Percentiles rank a stretch among this genome's conserved stretches.
Evolutionary conservation across 2,888 invertebrate species (phyloP).

Genomic region (Aspidiotus rigidus): DNA sequence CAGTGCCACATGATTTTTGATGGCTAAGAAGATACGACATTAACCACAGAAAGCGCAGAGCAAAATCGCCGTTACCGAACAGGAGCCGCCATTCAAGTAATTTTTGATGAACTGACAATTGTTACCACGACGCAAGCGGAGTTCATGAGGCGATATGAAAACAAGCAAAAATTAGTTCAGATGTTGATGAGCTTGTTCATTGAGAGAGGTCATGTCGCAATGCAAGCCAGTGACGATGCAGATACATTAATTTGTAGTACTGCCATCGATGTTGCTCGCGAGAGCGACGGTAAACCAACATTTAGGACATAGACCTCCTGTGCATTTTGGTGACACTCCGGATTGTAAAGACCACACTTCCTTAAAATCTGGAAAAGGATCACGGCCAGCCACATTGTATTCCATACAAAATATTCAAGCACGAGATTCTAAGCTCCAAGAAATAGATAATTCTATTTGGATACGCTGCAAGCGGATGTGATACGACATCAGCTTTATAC

Average conservation of each 20-base stretch:
- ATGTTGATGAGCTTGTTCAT: conserved; percentile 33
- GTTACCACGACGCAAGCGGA: not conserved
- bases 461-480: conserved; percentile 37
- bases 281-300: conserved; percentile 35
- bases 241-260: conserved; percentile 36
- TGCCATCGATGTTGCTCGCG: conserved; percentile 24
- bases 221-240: conserved; percentile 34
- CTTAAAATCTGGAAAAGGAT: conserved; percentile 35
- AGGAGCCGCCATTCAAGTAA: not conserved
- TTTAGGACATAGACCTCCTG: conserved; percentile 39
- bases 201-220: conserved; percentile 13
- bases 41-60: not conserved
- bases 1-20: not conserved
- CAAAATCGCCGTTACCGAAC: not conserved
- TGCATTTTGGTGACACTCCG: conserved; percentile 35
- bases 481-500: conserved; percentile 37
- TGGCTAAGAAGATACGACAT: not conserved
- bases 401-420: conserved; percentile 12
- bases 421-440: conserved; percentile 1
- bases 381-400: conserved; percentile 32
- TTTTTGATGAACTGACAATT: not conserved
- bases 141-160: not conserved
- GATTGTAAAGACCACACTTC: conserved; percentile 35
- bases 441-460: conserved; percentile 37
- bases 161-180: conserved; percentile 31